Evolutionary conservation across 2,888 invertebrate genomes (phyloP).

Genomic region (Caenorhabditis afra): DNA sequence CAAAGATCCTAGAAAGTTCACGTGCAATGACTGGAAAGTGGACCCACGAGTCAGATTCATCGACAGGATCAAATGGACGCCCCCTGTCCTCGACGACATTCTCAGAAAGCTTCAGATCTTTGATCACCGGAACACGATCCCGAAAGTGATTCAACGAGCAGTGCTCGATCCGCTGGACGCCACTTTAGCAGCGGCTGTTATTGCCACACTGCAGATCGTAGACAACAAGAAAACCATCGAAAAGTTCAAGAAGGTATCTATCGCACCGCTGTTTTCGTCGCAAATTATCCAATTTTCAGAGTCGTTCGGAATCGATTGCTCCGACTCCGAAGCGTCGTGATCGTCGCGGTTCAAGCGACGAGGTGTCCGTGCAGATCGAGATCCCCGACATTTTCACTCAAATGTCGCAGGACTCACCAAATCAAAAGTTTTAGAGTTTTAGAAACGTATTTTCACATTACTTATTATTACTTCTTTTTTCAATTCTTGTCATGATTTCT

Average conservation of each 20-base stretch:
- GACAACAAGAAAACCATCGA: slow-evolving; percentile 50
- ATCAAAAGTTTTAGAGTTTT: neutral
- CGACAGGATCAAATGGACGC: slow-evolving; percentile 85
- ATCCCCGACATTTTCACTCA: slow-evolving; percentile 38
- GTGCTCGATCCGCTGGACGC: slow-evolving; percentile 98
- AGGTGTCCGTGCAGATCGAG: slow-evolving; percentile 30
- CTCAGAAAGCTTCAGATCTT: slow-evolving; percentile 93
- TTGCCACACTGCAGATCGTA: slow-evolving; percentile 48
- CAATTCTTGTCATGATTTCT: neutral
- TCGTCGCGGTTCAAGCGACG: slow-evolving; percentile 27
- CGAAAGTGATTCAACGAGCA: slow-evolving; percentile 98
- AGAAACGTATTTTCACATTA: neutral
- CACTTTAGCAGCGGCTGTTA: slow-evolving; percentile 85
- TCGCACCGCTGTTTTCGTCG: neutral
- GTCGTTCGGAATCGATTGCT: slow-evolving; percentile 25
- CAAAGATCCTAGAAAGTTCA: slow-evolving; percentile 90
- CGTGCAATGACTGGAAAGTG: slow-evolving; percentile 95
- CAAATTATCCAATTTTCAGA: slow-evolving; percentile 20
- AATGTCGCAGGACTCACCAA: slow-evolving; percentile 11
- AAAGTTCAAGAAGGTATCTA: slow-evolving; percentile 46
- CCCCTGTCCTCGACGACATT: slow-evolving; percentile 98
- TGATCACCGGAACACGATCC: slow-evolving; percentile 97
- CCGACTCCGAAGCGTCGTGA: slow-evolving; percentile 24
- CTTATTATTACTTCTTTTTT: slow-evolving; percentile 9
- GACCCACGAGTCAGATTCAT: slow-evolving; percentile 86